Percentiles rank a stretch among this genome's conserved stretches.
These are phyloP conservation scores for Scaptomyza hsui DNA, from an alignment of 1,140 invertebrate species.

Conservation along the genomic window DNA sequence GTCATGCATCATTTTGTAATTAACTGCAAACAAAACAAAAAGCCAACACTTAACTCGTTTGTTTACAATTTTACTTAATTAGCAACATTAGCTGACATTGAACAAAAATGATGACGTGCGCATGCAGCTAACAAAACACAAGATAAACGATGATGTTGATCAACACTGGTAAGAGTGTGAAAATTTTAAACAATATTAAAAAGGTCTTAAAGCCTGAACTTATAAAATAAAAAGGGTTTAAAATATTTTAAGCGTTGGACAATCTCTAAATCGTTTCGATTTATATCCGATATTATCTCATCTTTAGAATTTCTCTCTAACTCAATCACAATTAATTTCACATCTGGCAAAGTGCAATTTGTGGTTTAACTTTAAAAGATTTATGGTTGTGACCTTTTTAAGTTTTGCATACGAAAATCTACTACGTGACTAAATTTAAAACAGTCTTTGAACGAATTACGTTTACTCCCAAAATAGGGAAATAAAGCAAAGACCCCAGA, in stretches of 20 bases:
- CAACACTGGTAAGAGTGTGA: not conserved
- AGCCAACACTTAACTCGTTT: conserved; percentile 14
- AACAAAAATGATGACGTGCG: conserved; percentile 3
- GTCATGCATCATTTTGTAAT: conserved; percentile 25
- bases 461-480: not conserved
- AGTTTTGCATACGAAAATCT: not conserved
- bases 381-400: not conserved
- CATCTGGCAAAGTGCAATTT: conserved; percentile 7
- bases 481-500: not conserved
- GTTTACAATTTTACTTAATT: conserved; percentile 27
- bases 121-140: not conserved
- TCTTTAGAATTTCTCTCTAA: not conserved
- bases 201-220: no score
- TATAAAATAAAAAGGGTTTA: not conserved
- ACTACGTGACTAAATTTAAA: not conserved
- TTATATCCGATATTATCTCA: no score
- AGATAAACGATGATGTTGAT: not conserved
- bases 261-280: no score
- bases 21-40: conserved; percentile 1
- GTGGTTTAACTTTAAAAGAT: not conserved
- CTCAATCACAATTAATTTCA: not conserved
- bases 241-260: not conserved
- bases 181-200: no score
- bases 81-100: conserved; percentile 7
- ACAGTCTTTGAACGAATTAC: not conserved